These are phyloP conservation scores for Andrena flavipes DNA, from an alignment of 2,888 invertebrate genomes.

Conservation along the genomic window DNA sequence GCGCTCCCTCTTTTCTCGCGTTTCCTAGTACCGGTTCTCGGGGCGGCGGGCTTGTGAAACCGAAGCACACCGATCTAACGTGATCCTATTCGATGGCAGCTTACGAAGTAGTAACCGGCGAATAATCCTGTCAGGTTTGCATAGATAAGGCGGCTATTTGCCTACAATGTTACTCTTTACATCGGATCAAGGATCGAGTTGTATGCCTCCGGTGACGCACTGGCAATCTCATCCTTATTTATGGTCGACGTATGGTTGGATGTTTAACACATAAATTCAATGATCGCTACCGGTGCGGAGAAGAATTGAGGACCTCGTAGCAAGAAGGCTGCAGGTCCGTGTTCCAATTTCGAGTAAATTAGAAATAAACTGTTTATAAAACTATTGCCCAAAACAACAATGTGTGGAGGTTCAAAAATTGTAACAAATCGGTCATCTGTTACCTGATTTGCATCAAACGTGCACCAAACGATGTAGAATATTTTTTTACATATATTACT, in stretches of 20 bases:
- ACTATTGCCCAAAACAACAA: too few species aligned
- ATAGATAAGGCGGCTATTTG: not conserved
- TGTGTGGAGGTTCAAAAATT: too few species aligned
- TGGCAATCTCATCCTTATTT: not conserved
- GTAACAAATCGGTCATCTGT: too few species aligned
- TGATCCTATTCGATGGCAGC: not conserved
- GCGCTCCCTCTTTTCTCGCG: slow-evolving; percentile 4
- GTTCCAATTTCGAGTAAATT: too few species aligned
- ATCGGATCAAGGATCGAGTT: slow-evolving; percentile 6
- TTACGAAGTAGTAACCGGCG: not conserved
- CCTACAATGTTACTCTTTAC: slow-evolving; percentile 12
- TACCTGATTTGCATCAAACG: too few species aligned
- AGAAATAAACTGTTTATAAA: too few species aligned
- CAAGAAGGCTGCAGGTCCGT: too few species aligned
- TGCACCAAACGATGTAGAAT: too few species aligned
- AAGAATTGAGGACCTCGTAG: too few species aligned
- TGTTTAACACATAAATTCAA: not conserved
- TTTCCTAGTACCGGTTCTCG: slow-evolving; percentile 26
- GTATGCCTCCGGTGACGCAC: slow-evolving; percentile 5
- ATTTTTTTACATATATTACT: too few species aligned
- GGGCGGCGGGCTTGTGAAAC: slow-evolving; percentile 4
- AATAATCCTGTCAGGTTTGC: not conserved
- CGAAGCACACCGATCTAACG: not conserved
- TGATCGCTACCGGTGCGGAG: not conserved
- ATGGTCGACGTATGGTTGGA: not conserved